phyloP scores from a whole-genome alignment of 2,113 vertebrate species.

The Myotis yumanensis region DNA sequence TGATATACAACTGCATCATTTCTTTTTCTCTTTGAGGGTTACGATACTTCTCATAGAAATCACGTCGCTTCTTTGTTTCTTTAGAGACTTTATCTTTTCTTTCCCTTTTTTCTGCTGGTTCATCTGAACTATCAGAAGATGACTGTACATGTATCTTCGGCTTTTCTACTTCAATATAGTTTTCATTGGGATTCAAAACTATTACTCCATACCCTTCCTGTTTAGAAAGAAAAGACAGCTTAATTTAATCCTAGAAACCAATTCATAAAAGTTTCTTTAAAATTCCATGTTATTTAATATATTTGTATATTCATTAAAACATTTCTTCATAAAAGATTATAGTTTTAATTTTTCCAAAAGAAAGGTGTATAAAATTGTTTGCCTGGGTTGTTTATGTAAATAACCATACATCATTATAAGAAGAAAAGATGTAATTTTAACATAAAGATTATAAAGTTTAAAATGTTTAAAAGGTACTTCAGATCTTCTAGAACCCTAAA shows the following conservation, averaged over 20 bases:
- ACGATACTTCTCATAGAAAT: constrained; percentile 97
- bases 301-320: constrained; percentile 50
- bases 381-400: constrained; percentile 40
- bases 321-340: constrained; percentile 25
- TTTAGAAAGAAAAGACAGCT: constrained; percentile 79
- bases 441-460: constrained; percentile 39
- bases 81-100: constrained; percentile 91
- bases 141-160: constrained; percentile 83
- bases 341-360: constrained; percentile 38
- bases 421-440: neutral
- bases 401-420: constrained; percentile 22
- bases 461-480: neutral
- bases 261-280: constrained; percentile 63
- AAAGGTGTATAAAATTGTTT: constrained; percentile 45
- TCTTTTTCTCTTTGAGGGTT: constrained; percentile 98
- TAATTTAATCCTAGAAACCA: constrained; percentile 72
- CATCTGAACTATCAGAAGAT: constrained; percentile 90
- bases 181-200: constrained; percentile 98
- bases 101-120: constrained; percentile 96
- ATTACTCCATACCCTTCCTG: constrained; percentile 97
- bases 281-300: constrained; percentile 65
- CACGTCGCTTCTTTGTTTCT: constrained; percentile 93
- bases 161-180: constrained; percentile 97
- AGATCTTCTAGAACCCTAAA: neutral
- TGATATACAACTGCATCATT: constrained; percentile 91